A percentile compares a stretch with the other conserved stretches of the same genome.
Conservation (phyloP, 2,113 vertebrate genomes). For the Hemiscyllium ocellatum region DNA sequence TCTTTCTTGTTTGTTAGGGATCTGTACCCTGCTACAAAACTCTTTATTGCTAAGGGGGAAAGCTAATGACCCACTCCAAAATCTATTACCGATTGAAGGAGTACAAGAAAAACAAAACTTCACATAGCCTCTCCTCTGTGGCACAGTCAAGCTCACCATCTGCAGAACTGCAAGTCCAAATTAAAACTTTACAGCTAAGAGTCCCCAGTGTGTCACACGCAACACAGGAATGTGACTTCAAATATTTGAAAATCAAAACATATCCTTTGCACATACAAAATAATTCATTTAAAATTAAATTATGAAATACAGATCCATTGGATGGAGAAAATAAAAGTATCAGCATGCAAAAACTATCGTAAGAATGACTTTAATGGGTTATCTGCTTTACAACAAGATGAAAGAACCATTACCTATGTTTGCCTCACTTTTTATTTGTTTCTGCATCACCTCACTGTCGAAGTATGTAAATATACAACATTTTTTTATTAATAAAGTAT, state of each 20-base stretch:
- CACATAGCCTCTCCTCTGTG: neutral
- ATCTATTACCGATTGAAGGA: neutral
- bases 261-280: neutral
- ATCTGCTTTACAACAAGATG: neutral
- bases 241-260: neutral
- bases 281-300: neutral
- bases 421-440: neutral
- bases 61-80: neutral
- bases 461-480: too few relatives aligned
- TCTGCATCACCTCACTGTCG: neutral
- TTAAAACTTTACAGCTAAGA: neutral
- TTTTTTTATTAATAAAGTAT: too few relatives aligned
- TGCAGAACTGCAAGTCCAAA: neutral
- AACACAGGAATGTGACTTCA: neutral
- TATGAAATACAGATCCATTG: neutral
- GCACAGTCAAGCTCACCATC: neutral
- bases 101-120: neutral
- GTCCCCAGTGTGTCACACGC: neutral
- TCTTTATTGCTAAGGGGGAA: neutral
- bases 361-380: neutral
- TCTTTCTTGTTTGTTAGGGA: neutral
- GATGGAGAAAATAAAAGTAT: neutral
- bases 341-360: neutral
- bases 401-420: neutral
- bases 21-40: neutral